Base-by-base conservation (phyloP, 1,140 invertebrate species). In the Drosophila punjabiensis region DNA sequence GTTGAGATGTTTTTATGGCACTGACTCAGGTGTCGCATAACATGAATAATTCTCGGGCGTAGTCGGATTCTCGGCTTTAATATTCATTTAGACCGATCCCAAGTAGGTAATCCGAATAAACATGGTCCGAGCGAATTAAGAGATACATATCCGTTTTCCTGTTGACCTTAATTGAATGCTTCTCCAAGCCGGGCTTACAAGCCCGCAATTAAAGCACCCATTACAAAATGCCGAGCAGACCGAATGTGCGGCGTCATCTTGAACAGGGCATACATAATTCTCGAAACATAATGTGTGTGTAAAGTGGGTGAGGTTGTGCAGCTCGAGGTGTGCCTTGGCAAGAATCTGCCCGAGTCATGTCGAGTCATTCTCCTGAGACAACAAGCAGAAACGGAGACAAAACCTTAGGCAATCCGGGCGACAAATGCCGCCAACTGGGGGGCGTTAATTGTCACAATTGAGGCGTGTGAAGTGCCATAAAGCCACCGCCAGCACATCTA, bases 371-470 rank as follows among this genome's bases (percentile, higher is more conserved):
- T 65, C 47, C 47, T 13, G 64, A 68, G 37, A 58, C 53, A 56
- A 24, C 53, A 30, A 48, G 37, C 52, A 64, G 33, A 70, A 53
- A 67, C 39, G 55, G 55, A 56, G 55, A 56, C 66, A 41, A 43
- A 67, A 67, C 33, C 55, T 18, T 66, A 47, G 62, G 52, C 24
- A 53, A 69, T 52, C 43, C 24, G 47, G 69, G 68, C 47, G 70
- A 74, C 68, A 74, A 74, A 43, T 73, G 68, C 55, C 32, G 35
- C 45, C 28, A 24, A 55, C 52, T 48, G 60, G 59, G 53, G 65
- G 79, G 82, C 79, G 82, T 82, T 90, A 90, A 90, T 86, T 90
- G 86, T 90, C 82, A 90, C 86, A 90, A 90, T 90, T 90, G 86
- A 82, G 71, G 86, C 86, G 86, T 90, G 85, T 82, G 86, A 86